Percentiles rank a stretch among this genome's conserved stretches.
phyloP scores from a whole-genome alignment of 2,888 invertebrate genomes.

The Celastrina argiolus region DNA sequence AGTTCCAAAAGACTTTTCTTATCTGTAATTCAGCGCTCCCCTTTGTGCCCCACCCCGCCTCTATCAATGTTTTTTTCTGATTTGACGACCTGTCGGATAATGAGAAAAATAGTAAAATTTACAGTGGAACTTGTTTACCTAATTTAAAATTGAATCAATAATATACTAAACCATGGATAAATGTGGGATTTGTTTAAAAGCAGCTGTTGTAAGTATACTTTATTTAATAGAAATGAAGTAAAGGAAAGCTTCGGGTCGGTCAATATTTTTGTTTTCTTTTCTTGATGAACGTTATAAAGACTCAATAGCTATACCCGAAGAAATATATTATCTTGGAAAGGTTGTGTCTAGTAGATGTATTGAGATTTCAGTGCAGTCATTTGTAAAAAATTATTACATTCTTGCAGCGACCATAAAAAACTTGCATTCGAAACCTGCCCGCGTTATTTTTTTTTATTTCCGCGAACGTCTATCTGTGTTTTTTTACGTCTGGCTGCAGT shows the following conservation, averaged over 20 bases:
- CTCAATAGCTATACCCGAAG: background rate
- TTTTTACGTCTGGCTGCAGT: constrained; percentile 72
- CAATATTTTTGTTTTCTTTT: constrained; percentile 72
- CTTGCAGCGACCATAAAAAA: constrained; percentile 50
- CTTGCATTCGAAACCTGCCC: constrained; percentile 71
- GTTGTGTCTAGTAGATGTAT: background rate
- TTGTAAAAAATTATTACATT: constrained; percentile 35
- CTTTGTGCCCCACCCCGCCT: constrained; percentile 55
- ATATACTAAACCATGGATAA: constrained; percentile 58
- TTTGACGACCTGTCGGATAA: constrained; percentile 43
- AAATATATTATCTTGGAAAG: background rate
- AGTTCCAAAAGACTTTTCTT: background rate
- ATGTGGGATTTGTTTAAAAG: constrained; percentile 70
- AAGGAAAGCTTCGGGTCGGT: constrained; percentile 46
- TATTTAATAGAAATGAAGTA: constrained; percentile 20
- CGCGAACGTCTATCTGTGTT: constrained; percentile 57
- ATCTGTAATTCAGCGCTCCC: constrained; percentile 41
- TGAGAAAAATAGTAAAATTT: constrained; percentile 58
- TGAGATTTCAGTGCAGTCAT: background rate
- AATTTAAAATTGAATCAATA: constrained; percentile 40
- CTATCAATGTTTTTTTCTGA: constrained; percentile 49
- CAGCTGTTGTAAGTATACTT: constrained; percentile 61
- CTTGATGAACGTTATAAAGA: constrained; percentile 46
- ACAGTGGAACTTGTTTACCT: constrained; percentile 50
- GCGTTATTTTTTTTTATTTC: constrained; percentile 68